Percentiles rank a stretch among this genome's conserved stretches.
Conservation (phyloP, 2,888 invertebrate genomes). For the Diadegma fenestrale region DNA sequence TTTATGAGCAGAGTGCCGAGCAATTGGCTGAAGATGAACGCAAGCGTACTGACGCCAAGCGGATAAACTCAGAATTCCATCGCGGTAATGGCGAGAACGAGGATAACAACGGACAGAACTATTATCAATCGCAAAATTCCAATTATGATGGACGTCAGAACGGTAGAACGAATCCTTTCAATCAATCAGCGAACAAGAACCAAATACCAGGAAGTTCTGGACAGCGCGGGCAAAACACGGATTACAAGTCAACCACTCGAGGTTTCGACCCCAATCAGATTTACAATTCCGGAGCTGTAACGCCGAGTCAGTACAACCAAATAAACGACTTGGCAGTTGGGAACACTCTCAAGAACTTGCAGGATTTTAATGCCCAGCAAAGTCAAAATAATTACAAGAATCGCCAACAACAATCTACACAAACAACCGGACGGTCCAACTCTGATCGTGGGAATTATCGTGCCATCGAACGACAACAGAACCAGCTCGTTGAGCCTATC, state of each 20-base stretch:
- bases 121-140: conserved; percentile 73
- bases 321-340: conserved; percentile 69
- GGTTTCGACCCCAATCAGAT: conserved; percentile 73
- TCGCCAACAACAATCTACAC: conserved; percentile 66
- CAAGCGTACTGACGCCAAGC: conserved; percentile 85
- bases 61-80: conserved; percentile 82
- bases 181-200: conserved; percentile 75
- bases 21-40: conserved; percentile 89
- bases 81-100: conserved; percentile 74
- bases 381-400: conserved; percentile 64
- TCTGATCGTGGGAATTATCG: conserved; percentile 72
- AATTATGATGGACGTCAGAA: conserved; percentile 82
- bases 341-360: conserved; percentile 53
- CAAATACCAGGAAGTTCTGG: conserved; percentile 70
- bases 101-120: conserved; percentile 68
- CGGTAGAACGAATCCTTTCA: conserved; percentile 80
- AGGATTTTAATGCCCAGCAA: conserved; percentile 63
- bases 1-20: conserved; percentile 94
- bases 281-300: conserved; percentile 59
- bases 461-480: conserved; percentile 71
- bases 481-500: conserved; percentile 72
- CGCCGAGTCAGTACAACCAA: conserved; percentile 66
- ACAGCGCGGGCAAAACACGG: conserved; percentile 72
- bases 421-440: conserved; percentile 52
- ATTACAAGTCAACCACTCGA: conserved; percentile 69